Evolutionary conservation across 2,888 invertebrate genomes (phyloP), one percentile per base, ranked within the genome.

Genomic region (Phymatocera aterrima): DNA sequence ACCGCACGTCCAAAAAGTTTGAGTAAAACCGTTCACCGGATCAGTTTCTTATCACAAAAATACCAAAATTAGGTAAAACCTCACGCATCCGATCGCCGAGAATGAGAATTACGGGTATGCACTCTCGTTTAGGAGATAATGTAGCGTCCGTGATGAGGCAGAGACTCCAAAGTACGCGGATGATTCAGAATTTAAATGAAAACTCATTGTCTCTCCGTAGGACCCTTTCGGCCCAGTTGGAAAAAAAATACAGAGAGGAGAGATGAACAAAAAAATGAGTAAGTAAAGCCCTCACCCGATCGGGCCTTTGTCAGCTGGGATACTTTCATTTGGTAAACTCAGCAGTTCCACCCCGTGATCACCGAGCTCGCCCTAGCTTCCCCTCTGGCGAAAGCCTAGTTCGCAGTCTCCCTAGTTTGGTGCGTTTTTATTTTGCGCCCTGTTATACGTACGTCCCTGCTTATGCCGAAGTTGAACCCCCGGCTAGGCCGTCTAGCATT

Each of bases 121-220:
- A n/a, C n/a, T n/a, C n/a, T n/a, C n/a, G n/a, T n/a, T n/a, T n/a
- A n/a, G n/a, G n/a, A n/a, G n/a, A n/a, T n/a, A n/a, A n/a, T n/a
- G 85, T 85, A 85, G 87, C 5, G 57, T 87, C 87, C 81, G 82
- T 82, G 81, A 81, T 83, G 85, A 85, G 83, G 85, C 83, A 83
- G 82, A 84, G 82, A 21, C 28, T 28, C 15, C 24, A 57, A 57
- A 15, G 24, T 15, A 60, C 60, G 31, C 60, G 60, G 4, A 81
- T 81, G 83, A 88, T 89, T 88, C 88, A 87, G 87, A 89, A 88
- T 89, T 88, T 86, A 88, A 85, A 88, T 88, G 84, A 83, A 83
- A 83, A 78, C 80, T 81, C 84, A 88, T 87, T 85, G 88, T 88
- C 84, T 85, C 84, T 85, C 15, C 43, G 68, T 80, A 79, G 83